These are phyloP conservation scores for Brachypodius melanocephalos DNA, from an alignment of 2,113 vertebrate species.

Conservation along the genomic window DNA sequence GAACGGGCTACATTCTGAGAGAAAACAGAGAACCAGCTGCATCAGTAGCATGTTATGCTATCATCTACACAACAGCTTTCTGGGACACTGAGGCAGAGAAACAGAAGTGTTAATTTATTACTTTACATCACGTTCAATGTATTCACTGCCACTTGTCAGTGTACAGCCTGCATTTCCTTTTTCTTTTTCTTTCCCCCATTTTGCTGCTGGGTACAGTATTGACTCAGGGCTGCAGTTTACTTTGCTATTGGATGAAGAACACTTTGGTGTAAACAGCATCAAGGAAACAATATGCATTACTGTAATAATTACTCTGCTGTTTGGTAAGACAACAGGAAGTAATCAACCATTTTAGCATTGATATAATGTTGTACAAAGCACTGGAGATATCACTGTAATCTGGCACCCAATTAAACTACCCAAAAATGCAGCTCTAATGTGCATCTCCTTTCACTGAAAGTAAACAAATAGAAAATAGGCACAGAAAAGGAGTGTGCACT, in stretches of 20 bases:
- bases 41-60: not conserved
- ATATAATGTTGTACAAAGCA: not conserved
- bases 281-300: not conserved
- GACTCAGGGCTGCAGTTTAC: not conserved
- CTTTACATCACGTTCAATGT: not conserved
- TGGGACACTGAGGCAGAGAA: constrained; percentile 35
- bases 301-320: not conserved
- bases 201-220: not conserved
- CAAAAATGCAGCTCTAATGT: not conserved
- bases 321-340: not conserved
- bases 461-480: not conserved
- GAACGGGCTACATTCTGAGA: not conserved
- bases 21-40: constrained; percentile 14
- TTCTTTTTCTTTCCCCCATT: not conserved
- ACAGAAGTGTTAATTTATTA: constrained; percentile 32
- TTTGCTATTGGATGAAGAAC: not conserved
- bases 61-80: not conserved
- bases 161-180: not conserved
- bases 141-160: not conserved
- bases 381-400: not conserved
- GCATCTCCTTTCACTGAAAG: constrained; percentile 9
- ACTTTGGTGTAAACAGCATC: not conserved
- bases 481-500: not conserved
- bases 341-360: not conserved
- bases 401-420: not conserved